Conservation (phyloP, 2,797 vertebrate species). For the Gymnocypris eckloni region DNA sequence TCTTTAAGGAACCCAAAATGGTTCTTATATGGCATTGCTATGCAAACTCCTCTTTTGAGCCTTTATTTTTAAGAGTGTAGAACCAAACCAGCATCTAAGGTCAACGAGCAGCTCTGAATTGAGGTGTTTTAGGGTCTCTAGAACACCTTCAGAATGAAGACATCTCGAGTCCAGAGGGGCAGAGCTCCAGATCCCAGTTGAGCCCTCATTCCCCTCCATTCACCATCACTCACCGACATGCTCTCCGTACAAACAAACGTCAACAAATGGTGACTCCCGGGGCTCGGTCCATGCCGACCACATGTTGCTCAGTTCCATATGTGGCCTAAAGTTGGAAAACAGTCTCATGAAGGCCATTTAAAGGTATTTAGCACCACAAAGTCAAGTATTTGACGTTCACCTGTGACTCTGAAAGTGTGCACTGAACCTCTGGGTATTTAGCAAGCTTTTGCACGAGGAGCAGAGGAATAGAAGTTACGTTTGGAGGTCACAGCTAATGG, state of each 20-base stretch:
- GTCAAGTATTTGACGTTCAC: slow-evolving; percentile 78
- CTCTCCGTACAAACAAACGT: slow-evolving; percentile 37
- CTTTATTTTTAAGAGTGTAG: not conserved
- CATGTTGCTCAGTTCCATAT: slow-evolving; percentile 39
- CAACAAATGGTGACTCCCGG: slow-evolving; percentile 42
- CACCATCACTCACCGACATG: slow-evolving; percentile 39
- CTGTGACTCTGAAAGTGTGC: slow-evolving; percentile 67
- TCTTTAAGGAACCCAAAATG: not conserved
- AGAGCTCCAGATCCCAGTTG: slow-evolving; percentile 13
- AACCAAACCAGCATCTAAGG: not conserved
- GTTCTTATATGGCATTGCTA: not conserved
- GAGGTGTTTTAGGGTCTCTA: not conserved
- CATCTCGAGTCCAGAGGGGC: not conserved
- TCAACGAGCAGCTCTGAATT: not conserved
- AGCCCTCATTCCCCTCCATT: slow-evolving; percentile 24
- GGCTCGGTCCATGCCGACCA: slow-evolving; percentile 32
- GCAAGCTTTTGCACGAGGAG: not conserved
- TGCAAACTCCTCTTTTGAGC: not conserved
- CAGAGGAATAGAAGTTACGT: not conserved
- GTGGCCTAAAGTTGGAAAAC: not conserved
- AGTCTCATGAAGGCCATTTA: slow-evolving; percentile 58
- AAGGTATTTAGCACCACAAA: slow-evolving; percentile 77
- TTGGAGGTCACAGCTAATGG: not conserved
- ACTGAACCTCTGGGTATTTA: not conserved
- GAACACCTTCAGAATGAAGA: not conserved